Evolutionary conservation across 2,113 vertebrate genomes (phyloP), one percentile per base, ranked within the genome.

Genomic region (Cacatua alba): DNA sequence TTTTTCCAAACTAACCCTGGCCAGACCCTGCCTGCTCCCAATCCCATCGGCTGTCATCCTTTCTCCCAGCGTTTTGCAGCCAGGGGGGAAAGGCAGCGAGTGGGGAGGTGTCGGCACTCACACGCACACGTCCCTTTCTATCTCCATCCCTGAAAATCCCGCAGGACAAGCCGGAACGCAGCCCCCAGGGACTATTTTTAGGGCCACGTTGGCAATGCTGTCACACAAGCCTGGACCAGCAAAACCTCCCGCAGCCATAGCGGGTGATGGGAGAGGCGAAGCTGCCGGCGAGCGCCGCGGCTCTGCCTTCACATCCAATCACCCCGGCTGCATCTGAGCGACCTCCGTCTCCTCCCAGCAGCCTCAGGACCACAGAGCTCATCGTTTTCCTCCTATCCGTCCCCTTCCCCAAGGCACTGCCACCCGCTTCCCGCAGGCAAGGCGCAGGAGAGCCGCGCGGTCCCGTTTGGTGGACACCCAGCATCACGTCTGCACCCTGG

Each of bases 271-370:
- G 18, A 88, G 53, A 72, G 55, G n/a, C 17, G 33, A 6, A 44
- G 86, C 82, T 26, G 89, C 57, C 62, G 9, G 55, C 6, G 21
- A 69, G 46, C 7, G 0, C 76, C 3, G 19, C 35, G 4, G 75
- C 93, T 83, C 72, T 31, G 63, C 95, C 93, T 93, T 94, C 96
- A 96, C 96, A 92, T 95, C 94, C 81, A 2, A 97, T 94, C 88
- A 89, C 53, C 37, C 72, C 28, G 20, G 74, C 60, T 6, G 86
- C 90, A 77, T 85, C 86, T 55, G 72, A 96, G 86, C 23, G 29
- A 90, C 79, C 95, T 70, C 68, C 31, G 11, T 26, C 90, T 78
- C 85, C 70, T 84, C 29, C 7, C 8, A 15, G 86, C 76, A 39
- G 43, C 85, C 55, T 4, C 9, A 72, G 37, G 46, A 91, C 29